phyloP scores from a whole-genome alignment of 1,140 invertebrate genomes.

The Drosophila ananassae region DNA sequence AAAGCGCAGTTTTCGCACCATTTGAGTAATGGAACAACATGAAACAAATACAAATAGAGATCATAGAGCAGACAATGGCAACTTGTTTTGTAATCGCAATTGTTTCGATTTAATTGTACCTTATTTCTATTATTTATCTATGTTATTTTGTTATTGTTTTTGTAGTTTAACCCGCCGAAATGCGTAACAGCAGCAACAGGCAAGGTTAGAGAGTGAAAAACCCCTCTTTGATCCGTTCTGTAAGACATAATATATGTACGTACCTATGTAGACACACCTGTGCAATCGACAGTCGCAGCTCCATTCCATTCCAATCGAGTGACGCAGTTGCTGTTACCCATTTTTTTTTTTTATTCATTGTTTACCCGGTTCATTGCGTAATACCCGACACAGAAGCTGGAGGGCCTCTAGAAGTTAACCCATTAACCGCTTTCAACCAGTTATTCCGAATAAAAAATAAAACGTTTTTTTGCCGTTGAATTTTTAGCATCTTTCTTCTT shows the following conservation, averaged over 20 bases:
- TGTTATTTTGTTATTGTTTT: not conserved
- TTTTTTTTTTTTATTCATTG: slow-evolving; percentile 42
- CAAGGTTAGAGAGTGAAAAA: slow-evolving; percentile 6
- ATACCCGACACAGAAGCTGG: slow-evolving; percentile 27
- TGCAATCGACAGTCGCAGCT: slow-evolving; percentile 59
- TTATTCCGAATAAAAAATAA: slow-evolving; percentile 25
- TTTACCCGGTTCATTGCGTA: slow-evolving; percentile 62
- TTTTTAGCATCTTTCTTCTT: not conserved
- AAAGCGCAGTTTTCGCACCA: slow-evolving; percentile 75
- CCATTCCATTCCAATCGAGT: slow-evolving; percentile 47
- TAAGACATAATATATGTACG: slow-evolving; percentile 2
- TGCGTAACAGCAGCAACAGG: slow-evolving; percentile 37
- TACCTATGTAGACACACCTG: slow-evolving; percentile 58
- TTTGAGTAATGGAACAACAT: slow-evolving; percentile 54
- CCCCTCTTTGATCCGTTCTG: slow-evolving; percentile 14
- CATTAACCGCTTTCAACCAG: slow-evolving; percentile 26
- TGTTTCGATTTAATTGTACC: slow-evolving; percentile 71
- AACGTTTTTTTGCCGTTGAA: slow-evolving; percentile 1
- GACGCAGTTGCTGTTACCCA: slow-evolving; percentile 58
- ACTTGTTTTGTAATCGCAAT: slow-evolving; percentile 65
- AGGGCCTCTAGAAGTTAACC: slow-evolving; percentile 19
- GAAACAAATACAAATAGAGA: slow-evolving; percentile 52
- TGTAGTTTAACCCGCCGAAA: slow-evolving; percentile 21
- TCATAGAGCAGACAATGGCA: slow-evolving; percentile 58
- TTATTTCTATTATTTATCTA: slow-evolving; percentile 22